Percentiles rank a stretch among this genome's conserved stretches.
Conservation (phyloP, 2,113 vertebrate species). For the Platysternon megacephalum region DNA sequence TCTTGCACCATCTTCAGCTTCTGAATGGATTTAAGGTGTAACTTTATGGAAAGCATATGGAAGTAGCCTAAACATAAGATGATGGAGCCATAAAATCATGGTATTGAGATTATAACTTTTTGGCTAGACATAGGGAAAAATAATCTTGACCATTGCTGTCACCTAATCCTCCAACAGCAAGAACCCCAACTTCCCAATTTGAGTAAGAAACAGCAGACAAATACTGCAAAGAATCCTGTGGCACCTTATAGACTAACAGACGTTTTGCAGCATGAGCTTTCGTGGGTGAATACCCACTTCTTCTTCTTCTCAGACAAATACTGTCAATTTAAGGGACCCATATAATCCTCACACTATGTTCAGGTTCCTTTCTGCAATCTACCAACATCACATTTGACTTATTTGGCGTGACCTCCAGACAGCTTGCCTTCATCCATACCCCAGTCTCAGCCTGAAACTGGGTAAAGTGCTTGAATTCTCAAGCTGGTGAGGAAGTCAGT, state of each 20-base stretch:
- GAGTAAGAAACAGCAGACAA: not conserved
- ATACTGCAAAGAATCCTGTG: no score
- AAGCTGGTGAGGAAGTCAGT: not conserved
- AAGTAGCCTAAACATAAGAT: not conserved
- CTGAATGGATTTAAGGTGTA: not conserved
- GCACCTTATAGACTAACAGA: no score
- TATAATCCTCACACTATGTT: not conserved
- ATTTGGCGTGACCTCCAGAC: not conserved
- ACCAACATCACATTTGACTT: not conserved
- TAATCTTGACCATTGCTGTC: not conserved
- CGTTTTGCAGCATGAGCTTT: no score
- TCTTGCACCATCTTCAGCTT: not conserved
- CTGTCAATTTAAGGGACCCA: not conserved
- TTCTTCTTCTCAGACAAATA: not conserved
- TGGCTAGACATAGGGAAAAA: not conserved
- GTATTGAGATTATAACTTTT: not conserved
- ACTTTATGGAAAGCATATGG: not conserved
- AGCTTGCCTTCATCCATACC: not conserved
- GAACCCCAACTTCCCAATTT: not conserved
- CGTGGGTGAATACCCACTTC: no score
- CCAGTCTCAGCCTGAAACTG: not conserved
- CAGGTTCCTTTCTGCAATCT: not conserved
- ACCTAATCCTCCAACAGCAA: not conserved
- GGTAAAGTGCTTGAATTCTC: not conserved
- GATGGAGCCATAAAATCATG: conserved; percentile 16